These are phyloP conservation scores for Typhlomys cinereus DNA, from an alignment of 2,113 vertebrate genomes.

Conservation along the genomic window DNA sequence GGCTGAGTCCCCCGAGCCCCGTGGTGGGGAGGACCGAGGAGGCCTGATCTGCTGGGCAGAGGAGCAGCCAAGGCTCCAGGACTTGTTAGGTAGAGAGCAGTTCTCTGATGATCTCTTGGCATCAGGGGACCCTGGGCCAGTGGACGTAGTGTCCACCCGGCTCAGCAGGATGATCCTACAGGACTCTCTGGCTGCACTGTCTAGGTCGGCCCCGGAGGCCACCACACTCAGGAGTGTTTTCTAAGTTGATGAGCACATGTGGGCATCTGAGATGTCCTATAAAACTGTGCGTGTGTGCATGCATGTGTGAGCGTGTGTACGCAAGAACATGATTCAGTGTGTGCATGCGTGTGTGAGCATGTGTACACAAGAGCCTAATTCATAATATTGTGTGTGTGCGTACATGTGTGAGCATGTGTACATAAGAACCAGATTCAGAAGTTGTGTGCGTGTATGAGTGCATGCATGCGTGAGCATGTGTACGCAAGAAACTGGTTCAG, in stretches of 20 bases:
- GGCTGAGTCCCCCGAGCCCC: not conserved
- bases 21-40: not conserved
- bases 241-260: not conserved
- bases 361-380: no score
- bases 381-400: no score
- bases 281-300: fast-evolving
- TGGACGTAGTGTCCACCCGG: conserved; percentile 63
- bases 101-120: not conserved
- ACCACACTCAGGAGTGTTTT: not conserved
- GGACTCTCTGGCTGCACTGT: conserved; percentile 69
- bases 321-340: fast-evolving
- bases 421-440: no score
- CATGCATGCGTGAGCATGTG: no score
- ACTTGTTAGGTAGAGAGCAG: not conserved
- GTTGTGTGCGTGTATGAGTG: no score
- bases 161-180: conserved; percentile 71
- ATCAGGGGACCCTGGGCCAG: conserved; percentile 32
- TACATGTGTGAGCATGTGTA: no score
- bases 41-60: not conserved
- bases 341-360: no score
- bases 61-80: not conserved
- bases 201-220: not conserved
- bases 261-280: not conserved
- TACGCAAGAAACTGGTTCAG: no score
- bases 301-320: not conserved